A percentile compares a stretch with the other conserved stretches of the same genome.
Evolutionary conservation across 2,888 invertebrate genomes (phyloP).

Genomic region (Acronicta alni): DNA sequence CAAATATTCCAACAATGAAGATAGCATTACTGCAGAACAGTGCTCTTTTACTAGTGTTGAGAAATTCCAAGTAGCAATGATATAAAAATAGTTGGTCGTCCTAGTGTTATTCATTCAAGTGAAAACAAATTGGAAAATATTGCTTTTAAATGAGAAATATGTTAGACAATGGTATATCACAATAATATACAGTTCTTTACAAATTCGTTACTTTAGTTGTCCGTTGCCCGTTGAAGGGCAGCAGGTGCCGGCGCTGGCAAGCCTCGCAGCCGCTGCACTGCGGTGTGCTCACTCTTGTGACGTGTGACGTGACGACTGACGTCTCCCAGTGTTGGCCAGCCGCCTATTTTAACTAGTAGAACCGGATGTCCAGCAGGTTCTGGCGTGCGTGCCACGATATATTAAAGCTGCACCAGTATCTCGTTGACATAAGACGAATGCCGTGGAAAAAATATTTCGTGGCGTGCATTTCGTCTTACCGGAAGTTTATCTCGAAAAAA

Average conservation of each 20-base stretch:
- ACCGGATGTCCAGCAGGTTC: no score
- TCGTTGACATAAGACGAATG: no score
- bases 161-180: slow-evolving; percentile 22
- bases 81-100: slow-evolving; percentile 55
- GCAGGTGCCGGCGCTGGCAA: slow-evolving; percentile 13
- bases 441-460: no score
- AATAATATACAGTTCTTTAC: slow-evolving; percentile 37
- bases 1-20: slow-evolving; percentile 19
- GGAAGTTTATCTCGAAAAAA: no score
- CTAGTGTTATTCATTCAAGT: slow-evolving; percentile 21
- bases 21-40: slow-evolving; percentile 35
- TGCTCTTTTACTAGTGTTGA: slow-evolving; percentile 43
- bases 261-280: neutral
- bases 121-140: slow-evolving; percentile 38
- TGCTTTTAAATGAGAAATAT: slow-evolving; percentile 36
- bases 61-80: slow-evolving; percentile 33
- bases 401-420: no score
- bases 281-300: neutral
- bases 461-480: no score
- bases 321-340: no score
- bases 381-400: no score
- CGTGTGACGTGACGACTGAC: no score
- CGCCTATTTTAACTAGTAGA: no score
- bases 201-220: slow-evolving; percentile 50
- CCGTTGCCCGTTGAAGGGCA: slow-evolving; percentile 20